phyloP scores from a whole-genome alignment of 2,797 vertebrate species.

The Synaphobranchus kaupii region DNA sequence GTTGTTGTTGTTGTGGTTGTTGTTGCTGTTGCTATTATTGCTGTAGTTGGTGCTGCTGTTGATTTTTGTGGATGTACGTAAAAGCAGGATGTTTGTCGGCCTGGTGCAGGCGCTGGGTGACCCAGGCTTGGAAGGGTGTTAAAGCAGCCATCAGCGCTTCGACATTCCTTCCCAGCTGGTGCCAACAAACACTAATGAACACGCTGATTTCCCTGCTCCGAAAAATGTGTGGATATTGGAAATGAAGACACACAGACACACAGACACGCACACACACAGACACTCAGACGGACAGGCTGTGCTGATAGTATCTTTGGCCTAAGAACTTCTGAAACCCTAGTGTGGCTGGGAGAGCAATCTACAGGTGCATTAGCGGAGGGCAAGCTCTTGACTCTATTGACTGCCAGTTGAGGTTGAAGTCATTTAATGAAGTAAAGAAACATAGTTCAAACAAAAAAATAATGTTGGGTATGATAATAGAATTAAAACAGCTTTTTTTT shows the following conservation, averaged over 20 bases:
- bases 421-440: not conserved
- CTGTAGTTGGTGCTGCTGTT: not conserved
- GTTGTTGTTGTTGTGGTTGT: not conserved
- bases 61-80: not conserved
- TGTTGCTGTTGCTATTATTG: conserved; percentile 24
- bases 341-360: not conserved
- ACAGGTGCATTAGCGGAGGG: not conserved
- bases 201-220: not conserved
- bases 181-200: conserved; percentile 29
- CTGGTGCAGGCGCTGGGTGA: not conserved
- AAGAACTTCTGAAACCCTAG: not conserved
- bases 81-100: not conserved
- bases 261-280: too few relatives aligned
- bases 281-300: not conserved
- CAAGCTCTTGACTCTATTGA: conserved; percentile 7
- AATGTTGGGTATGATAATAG: not conserved
- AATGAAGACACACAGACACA: not conserved
- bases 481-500: not conserved
- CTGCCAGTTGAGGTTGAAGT: not conserved
- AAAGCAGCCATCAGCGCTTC: conserved; percentile 28
- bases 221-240: conserved; percentile 12
- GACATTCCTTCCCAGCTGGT: conserved; percentile 11
- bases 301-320: conserved; percentile 18
- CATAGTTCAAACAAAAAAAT: not conserved
- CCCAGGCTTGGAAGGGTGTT: not conserved